Percentiles rank a stretch among this genome's conserved stretches.
These are phyloP conservation scores for Cotesia glomerata DNA, from an alignment of 1,140 invertebrate genomes.

Conservation along the genomic window DNA sequence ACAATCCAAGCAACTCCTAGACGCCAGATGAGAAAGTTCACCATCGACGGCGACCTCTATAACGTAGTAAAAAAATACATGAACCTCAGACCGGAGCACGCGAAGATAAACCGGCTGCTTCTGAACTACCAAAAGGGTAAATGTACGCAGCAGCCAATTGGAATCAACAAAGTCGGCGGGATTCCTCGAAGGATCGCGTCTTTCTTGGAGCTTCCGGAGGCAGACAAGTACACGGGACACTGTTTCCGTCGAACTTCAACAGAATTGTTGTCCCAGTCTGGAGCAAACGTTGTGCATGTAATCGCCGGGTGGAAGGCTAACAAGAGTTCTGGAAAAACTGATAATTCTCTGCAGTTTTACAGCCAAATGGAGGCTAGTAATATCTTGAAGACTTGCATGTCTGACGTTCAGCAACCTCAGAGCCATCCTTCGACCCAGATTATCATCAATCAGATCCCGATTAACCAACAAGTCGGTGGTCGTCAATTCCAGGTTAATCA, in stretches of 20 bases:
- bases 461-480: no score
- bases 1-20: neutral
- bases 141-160: constrained; percentile 27
- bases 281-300: constrained; percentile 37
- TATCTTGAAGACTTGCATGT: no score
- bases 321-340: no score
- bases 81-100: neutral
- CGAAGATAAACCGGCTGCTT: constrained; percentile 5
- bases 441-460: no score
- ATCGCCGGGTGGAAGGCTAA: constrained; percentile 33
- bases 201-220: constrained; percentile 36
- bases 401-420: no score
- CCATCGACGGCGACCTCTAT: neutral
- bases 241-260: constrained; percentile 45
- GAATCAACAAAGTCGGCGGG: constrained; percentile 17
- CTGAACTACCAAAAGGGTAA: constrained; percentile 27
- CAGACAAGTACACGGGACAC: constrained; percentile 45
- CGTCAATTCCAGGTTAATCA: no score
- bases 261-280: constrained; percentile 40
- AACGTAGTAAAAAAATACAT: constrained; percentile 12
- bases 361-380: no score
- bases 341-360: no score
- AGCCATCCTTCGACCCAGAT: no score
- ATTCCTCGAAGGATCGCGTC: constrained; percentile 25
- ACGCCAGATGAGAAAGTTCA: constrained; percentile 6